Evolutionary conservation across 2,888 invertebrate genomes (phyloP), one percentile per base, ranked within the genome.

Genomic region (Pogonocherus hispidulus): DNA sequence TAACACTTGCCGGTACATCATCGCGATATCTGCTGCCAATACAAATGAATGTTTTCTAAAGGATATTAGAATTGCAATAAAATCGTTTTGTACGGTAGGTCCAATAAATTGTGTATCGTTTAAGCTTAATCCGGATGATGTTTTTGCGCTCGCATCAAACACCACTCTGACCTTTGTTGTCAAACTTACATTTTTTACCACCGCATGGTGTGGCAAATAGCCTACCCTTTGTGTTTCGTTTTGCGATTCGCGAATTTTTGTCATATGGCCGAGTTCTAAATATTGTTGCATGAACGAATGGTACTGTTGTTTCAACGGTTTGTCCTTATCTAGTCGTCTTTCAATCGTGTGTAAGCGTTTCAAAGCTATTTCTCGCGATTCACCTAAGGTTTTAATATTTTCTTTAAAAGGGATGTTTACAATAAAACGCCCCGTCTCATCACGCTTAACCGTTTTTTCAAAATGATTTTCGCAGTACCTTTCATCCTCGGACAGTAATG

Each of bases 191-290:
- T n/a, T n/a, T n/a, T n/a, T n/a, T n/a, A n/a, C n/a, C n/a, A n/a
- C n/a, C n/a, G n/a, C n/a, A 64, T 47, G 49, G 47, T 67, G 67
- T 16, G 56, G 67, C 11, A 55, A 37, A 8, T 55, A 63, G n/a
- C 18, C 57, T 11, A 2, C 20, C 0, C 19, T 1, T 0, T 9
- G 20, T 4, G 47, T 4, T 4, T 20, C n/a, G 4, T 5, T 8
- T 18, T 46, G 2, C 11, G 20, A n/a, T 20, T 47, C 47, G 1
- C 5, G 9, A 9, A 8, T 11, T 47, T 47, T 47, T 47, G 19
- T 20, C 47, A 47, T 47, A 20, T 47, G 47, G 2, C 20, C 20
- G 8, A 47, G 4, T 20, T 9, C 9, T 47, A 47, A 47, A 4
- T 47, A 47, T 8, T 47, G 11, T 1, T 20, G 20, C 47, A 47